Conservation (phyloP, 2,797 vertebrate genomes). For the Falco naumanni region DNA sequence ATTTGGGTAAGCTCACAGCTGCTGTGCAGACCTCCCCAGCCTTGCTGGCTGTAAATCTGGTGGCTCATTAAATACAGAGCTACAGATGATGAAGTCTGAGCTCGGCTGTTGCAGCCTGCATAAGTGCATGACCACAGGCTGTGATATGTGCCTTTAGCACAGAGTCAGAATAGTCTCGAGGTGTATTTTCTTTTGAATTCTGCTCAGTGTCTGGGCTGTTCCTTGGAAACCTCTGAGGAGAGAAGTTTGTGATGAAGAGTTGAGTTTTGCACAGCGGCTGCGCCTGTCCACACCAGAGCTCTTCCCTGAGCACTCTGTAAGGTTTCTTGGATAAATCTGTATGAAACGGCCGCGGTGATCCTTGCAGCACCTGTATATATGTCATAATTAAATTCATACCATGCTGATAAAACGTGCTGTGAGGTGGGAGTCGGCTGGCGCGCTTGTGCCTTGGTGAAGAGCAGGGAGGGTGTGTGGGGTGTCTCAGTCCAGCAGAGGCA, state of each 20-base stretch:
- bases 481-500: no score
- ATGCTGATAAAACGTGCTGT: neutral
- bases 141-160: fast-evolving
- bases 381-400: neutral
- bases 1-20: neutral
- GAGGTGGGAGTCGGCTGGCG: neutral
- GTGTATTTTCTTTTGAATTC: neutral
- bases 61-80: neutral
- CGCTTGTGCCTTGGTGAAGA: no score
- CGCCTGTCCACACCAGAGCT: neutral
- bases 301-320: no score
- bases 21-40: no score
- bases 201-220: neutral
- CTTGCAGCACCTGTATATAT: neutral
- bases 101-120: neutral
- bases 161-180: neutral
- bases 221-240: neutral
- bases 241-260: neutral
- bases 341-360: fast-evolving
- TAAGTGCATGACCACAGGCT: fast-evolving
- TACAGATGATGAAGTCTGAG: neutral
- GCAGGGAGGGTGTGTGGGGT: fast-evolving
- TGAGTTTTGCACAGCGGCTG: neutral
- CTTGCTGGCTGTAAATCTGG: neutral
- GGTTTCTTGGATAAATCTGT: neutral